Base-by-base conservation (phyloP, 2,113 vertebrate species). In the Jacana jacana region DNA sequence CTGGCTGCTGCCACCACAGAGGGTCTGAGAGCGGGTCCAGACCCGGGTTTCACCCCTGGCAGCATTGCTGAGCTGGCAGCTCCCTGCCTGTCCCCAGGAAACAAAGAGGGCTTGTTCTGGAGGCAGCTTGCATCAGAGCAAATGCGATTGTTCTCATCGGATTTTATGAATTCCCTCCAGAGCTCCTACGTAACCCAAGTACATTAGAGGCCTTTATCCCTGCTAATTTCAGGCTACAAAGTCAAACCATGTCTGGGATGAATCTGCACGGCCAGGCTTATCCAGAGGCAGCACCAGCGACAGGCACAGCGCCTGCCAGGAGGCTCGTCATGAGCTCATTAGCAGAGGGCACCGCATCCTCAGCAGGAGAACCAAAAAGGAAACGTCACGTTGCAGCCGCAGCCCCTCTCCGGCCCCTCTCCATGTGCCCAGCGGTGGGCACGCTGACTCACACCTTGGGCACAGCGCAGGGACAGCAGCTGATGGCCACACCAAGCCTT, bases 91-190 rank as follows among this genome's bases (percentile, higher is more conserved):
- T 13, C 35, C 82, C 89, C 18, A 37, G 52, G 6, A 31, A 81
- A 95, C 93, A 93, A 93, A 87, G 93, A 64, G 85, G 63, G 15
- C 51, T 86, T 83, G 79, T 77, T 86, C 71, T 35, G 66, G 37
- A 86, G 75, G 85, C 81, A 85, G 81, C 84, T 77, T 95, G 85
- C 85, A 88, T 83, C 94, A 94, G 11, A 96, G 76, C 71, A 95
- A 92, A 97, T 66, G 86, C 40, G 72, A 90, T 95, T 96, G 88
- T 95, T 94, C 64, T 93, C 86, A 66, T 73, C 24, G 17, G 94
- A 89, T 96, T 89, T 82, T 33, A 89, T 81, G 51, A 96, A 88
- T 88, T 94, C 94, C 76, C 82, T 90, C 72, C 61, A 37, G 88
- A 91, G 79, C 30, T 91, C 80, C 64, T 75, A 68, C 40, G 48